These are phyloP conservation scores for Bombylius discolor DNA, from an alignment of 2,888 invertebrate species.

Conservation along the genomic window DNA sequence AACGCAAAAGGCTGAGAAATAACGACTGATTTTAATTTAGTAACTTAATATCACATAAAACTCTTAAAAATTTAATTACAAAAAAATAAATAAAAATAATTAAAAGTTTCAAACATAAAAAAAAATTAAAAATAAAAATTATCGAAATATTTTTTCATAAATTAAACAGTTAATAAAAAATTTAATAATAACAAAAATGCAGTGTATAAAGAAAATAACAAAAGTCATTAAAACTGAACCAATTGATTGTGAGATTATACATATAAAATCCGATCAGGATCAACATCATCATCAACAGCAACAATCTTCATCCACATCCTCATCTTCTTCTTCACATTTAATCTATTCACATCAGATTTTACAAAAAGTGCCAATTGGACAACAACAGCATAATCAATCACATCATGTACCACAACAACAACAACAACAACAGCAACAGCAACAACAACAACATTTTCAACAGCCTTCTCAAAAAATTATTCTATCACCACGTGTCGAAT, in stretches of 20 bases:
- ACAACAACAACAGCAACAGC: background rate
- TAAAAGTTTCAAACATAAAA: conserved; percentile 5
- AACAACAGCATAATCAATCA: conserved; percentile 14
- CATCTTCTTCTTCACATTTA: conserved; percentile 24
- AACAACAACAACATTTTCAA: background rate
- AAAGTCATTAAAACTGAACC: conserved; percentile 33
- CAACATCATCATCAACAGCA: conserved; percentile 11
- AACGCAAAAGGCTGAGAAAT: conserved; percentile 12
- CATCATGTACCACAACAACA: background rate
- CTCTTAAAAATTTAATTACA: no score
- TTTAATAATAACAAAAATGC: conserved; percentile 18
- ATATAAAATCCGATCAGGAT: conserved; percentile 20
- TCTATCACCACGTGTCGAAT: conserved; percentile 30
- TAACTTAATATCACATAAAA: no score
- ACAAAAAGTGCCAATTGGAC: conserved; percentile 18
- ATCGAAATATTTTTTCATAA: conserved; percentile 1
- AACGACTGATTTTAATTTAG: conserved; percentile 21
- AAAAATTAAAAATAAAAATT: conserved; percentile 5
- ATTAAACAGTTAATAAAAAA: conserved; percentile 10
- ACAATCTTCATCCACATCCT: conserved; percentile 11
- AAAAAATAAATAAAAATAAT: background rate
- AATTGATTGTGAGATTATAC: conserved; percentile 28
- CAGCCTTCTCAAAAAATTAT: conserved; percentile 27
- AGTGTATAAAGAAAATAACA: conserved; percentile 28
- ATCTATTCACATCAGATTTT: background rate